A percentile compares a stretch with the other conserved stretches of the same genome.
Evolutionary conservation across 2,797 vertebrate species (phyloP).

Genomic region (Nothura maculosa): DNA sequence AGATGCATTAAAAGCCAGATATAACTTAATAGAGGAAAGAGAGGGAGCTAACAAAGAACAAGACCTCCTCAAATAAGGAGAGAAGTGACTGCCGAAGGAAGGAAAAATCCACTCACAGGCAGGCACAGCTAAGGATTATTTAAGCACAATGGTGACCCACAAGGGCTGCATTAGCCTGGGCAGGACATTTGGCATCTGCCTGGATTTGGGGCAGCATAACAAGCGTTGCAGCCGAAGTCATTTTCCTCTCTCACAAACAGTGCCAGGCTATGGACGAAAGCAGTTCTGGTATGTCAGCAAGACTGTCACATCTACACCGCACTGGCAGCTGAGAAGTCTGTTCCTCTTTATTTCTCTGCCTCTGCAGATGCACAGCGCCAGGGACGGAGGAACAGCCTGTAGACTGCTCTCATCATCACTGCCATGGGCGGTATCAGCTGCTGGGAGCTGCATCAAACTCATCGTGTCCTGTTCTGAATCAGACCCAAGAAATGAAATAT

Average conservation of each 20-base stretch:
- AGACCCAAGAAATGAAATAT: not conserved
- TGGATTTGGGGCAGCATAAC: not conserved
- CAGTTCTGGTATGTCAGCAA: not conserved
- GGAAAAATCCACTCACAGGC: not conserved
- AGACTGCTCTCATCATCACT: not conserved
- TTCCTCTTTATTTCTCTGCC: not conserved
- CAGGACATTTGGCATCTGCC: not conserved
- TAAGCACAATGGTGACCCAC: not conserved
- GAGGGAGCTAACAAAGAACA: not conserved
- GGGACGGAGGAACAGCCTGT: not conserved
- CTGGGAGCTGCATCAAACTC: not conserved
- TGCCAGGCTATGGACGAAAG: not conserved
- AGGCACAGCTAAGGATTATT: not conserved
- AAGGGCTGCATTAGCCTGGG: not conserved
- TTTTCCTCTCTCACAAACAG: not conserved
- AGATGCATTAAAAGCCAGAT: not conserved
- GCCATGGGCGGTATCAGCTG: not conserved
- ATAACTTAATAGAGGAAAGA: not conserved
- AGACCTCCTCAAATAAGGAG: not conserved
- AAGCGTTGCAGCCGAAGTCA: not conserved
- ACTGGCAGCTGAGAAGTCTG: not conserved
- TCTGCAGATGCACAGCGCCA: not conserved
- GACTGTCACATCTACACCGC: not conserved
- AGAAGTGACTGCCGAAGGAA: not conserved
- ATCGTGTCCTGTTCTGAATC: not conserved